phyloP scores from a whole-genome alignment of 64 coral and sea anemone genomes.

The Acropora yongei region DNA sequence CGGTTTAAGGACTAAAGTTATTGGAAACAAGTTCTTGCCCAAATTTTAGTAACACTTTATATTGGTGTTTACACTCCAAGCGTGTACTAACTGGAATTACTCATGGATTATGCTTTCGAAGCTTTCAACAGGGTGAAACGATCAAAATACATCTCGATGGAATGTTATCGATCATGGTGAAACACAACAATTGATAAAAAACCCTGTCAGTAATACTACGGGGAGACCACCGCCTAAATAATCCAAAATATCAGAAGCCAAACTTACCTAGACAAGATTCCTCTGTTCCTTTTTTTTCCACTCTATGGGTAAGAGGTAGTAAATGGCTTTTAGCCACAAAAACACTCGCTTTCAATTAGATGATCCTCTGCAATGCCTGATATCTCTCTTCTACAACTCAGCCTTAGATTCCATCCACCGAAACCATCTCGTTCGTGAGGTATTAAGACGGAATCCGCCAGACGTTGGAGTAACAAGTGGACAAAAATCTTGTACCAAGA shows the following conservation, averaged over 20 bases:
- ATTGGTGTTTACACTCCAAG: too few relatives aligned
- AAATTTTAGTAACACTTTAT: too few relatives aligned
- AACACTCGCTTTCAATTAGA: not conserved
- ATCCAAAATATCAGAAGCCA: not conserved
- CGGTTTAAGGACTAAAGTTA: too few relatives aligned
- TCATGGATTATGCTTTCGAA: not conserved
- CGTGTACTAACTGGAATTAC: not conserved
- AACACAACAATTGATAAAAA: conserved; percentile 1
- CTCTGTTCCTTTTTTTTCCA: not conserved
- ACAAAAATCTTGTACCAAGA: too few relatives aligned
- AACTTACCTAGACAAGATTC: not conserved
- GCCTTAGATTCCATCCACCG: too few relatives aligned
- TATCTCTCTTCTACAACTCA: too few relatives aligned
- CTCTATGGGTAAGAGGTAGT: conserved; percentile 8
- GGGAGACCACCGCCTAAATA: conserved; percentile 13
- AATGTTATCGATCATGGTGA: conserved; percentile 19
- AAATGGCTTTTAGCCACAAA: not conserved
- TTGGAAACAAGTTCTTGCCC: too few relatives aligned
- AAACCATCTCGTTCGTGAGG: too few relatives aligned
- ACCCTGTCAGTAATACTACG: too few relatives aligned
- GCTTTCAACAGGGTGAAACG: not conserved
- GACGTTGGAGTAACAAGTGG: too few relatives aligned
- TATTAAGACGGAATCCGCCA: too few relatives aligned
- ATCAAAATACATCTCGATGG: conserved; percentile 7
- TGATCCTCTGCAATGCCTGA: too few relatives aligned